A percentile compares a stretch with the other conserved stretches of the same genome.
Evolutionary conservation across 2,797 vertebrate genomes (phyloP).

Genomic region (Tragelaphus eurycerus): DNA sequence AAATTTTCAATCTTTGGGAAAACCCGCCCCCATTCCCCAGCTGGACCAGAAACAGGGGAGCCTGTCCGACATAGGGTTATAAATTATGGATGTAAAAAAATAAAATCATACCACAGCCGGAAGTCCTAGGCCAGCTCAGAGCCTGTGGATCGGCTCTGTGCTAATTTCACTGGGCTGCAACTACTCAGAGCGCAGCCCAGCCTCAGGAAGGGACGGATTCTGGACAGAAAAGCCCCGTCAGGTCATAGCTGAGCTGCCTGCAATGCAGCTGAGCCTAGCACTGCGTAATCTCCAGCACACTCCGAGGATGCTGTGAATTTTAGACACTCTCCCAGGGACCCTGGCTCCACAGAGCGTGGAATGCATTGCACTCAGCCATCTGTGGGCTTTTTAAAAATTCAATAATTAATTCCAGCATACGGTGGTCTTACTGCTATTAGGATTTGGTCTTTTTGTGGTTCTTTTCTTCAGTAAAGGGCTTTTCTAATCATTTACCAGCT

Average conservation of each 20-base stretch:
- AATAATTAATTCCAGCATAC: slow-evolving; percentile 31
- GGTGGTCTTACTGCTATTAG: neutral
- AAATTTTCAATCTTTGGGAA: neutral
- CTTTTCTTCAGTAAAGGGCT: slow-evolving; percentile 46
- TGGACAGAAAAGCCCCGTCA: neutral
- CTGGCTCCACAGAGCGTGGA: slow-evolving; percentile 53
- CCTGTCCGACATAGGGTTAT: neutral
- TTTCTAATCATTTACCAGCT: slow-evolving; percentile 50
- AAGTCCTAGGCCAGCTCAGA: neutral
- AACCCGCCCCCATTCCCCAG: neutral
- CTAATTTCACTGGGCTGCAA: slow-evolving; percentile 19
- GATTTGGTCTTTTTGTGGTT: slow-evolving; percentile 34
- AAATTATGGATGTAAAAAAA: neutral
- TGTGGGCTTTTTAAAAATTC: slow-evolving; percentile 42
- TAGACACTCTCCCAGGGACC: slow-evolving; percentile 49
- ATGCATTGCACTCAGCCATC: slow-evolving; percentile 62
- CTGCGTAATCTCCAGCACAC: neutral
- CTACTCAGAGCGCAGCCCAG: neutral
- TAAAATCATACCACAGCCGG: accelerated
- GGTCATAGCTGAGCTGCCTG: neutral
- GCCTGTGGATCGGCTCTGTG: neutral
- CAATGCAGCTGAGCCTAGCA: neutral
- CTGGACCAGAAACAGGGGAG: neutral
- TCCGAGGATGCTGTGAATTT: slow-evolving; percentile 48
- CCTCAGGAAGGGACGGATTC: neutral